These are phyloP conservation scores for Motacilla tschutschensis DNA, from an alignment of 2,113 vertebrate genomes.

Conservation along the genomic window DNA sequence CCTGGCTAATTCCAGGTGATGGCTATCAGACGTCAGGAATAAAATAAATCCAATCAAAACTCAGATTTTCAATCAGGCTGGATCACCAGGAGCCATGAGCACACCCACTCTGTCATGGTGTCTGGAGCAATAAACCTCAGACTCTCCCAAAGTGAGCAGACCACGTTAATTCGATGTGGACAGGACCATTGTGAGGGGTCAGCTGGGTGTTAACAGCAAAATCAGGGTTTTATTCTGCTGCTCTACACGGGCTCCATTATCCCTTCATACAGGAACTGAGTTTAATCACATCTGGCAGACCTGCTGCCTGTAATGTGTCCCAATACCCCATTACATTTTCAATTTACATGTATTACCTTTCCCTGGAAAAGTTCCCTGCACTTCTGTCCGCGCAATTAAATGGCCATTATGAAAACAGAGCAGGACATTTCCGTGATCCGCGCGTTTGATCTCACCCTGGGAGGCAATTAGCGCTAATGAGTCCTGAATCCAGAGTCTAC, in stretches of 20 bases:
- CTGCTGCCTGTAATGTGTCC: slow-evolving; percentile 32
- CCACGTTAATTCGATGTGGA: not conserved
- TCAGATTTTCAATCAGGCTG: not conserved
- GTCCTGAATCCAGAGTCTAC: not conserved
- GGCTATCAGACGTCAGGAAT: not conserved
- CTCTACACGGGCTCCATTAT: not conserved
- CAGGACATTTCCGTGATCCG: not conserved
- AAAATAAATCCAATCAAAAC: not conserved
- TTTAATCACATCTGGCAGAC: slow-evolving; percentile 52
- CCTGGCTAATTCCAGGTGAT: not conserved
- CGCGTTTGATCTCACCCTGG: slow-evolving; percentile 34
- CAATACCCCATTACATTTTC: slow-evolving; percentile 53
- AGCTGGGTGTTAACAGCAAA: not conserved
- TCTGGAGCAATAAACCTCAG: not conserved
- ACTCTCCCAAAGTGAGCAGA: not conserved
- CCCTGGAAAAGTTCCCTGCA: slow-evolving; percentile 15
- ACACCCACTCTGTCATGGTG: fast-evolving
- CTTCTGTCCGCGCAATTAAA: slow-evolving; percentile 42
- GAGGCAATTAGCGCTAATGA: slow-evolving; percentile 48
- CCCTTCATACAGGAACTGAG: not conserved
- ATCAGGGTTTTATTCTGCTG: slow-evolving; percentile 9
- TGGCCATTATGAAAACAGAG: slow-evolving; percentile 48
- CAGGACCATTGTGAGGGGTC: not conserved
- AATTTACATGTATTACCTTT: slow-evolving; percentile 60
- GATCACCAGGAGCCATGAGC: not conserved